Conservation (phyloP, 2,113 vertebrate species). For the Sturnus vulgaris region DNA sequence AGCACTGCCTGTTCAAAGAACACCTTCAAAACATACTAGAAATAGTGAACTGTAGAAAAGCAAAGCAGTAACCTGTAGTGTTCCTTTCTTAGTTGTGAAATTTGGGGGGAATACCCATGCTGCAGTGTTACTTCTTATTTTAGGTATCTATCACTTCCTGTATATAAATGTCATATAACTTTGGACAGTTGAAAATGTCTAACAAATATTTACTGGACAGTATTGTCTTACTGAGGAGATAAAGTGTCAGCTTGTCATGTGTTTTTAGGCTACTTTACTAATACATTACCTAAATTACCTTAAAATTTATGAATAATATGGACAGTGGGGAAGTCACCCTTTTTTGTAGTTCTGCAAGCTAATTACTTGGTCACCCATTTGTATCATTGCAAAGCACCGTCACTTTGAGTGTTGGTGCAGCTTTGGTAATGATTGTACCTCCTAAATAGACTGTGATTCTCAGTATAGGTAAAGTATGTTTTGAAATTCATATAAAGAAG, state of each 20-base stretch:
- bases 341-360: not conserved
- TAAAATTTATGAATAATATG: not conserved
- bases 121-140: not conserved
- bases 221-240: not conserved
- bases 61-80: not conserved
- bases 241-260: not conserved
- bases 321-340: not conserved
- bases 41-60: not conserved
- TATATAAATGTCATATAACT: not conserved
- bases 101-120: not conserved
- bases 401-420: not conserved
- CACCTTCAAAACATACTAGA: not conserved
- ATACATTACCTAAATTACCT: not conserved
- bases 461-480: not conserved
- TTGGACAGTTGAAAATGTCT: not conserved
- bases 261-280: not conserved
- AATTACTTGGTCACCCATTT: not conserved
- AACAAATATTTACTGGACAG: not conserved
- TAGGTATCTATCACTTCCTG: not conserved
- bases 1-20: not conserved
- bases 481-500: not conserved
- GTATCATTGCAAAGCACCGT: not conserved
- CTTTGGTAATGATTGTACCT: not conserved
- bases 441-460: not conserved
- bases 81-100: not conserved